These are phyloP conservation scores for Chroicocephalus ridibundus DNA, from an alignment of 2,113 vertebrate genomes.

Conservation along the genomic window DNA sequence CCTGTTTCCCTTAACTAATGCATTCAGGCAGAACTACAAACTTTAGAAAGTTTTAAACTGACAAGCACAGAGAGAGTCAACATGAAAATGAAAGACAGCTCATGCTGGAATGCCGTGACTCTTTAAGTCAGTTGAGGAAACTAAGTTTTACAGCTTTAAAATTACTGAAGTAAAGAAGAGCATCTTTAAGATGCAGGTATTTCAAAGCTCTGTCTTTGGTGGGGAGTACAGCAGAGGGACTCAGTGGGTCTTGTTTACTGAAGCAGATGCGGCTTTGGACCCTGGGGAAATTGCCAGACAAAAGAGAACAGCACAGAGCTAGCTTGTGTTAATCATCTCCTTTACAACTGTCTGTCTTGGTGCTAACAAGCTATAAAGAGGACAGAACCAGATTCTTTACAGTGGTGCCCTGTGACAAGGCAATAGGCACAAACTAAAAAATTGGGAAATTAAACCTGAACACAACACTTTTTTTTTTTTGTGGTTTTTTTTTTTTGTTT, in stretches of 20 bases:
- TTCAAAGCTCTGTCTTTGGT: neutral
- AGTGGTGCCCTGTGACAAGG: neutral
- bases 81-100: constrained; percentile 38
- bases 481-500: neutral
- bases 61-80: constrained; percentile 45
- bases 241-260: neutral
- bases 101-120: neutral
- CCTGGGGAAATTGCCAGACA: neutral
- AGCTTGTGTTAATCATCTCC: neutral
- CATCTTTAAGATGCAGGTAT: neutral
- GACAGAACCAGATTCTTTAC: neutral
- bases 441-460: neutral
- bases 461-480: too few species aligned
- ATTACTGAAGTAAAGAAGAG: neutral
- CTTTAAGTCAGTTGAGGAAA: constrained; percentile 35
- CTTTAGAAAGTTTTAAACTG: constrained; percentile 46
- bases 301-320: neutral
- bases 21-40: constrained; percentile 46
- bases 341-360: neutral
- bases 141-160: neutral
- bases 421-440: neutral
- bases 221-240: neutral
- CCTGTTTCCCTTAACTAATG: constrained; percentile 61
- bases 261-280: neutral
- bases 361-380: neutral